These are phyloP conservation scores for Sphinx pinastri DNA, from an alignment of 2,888 invertebrate species.

Conservation along the genomic window DNA sequence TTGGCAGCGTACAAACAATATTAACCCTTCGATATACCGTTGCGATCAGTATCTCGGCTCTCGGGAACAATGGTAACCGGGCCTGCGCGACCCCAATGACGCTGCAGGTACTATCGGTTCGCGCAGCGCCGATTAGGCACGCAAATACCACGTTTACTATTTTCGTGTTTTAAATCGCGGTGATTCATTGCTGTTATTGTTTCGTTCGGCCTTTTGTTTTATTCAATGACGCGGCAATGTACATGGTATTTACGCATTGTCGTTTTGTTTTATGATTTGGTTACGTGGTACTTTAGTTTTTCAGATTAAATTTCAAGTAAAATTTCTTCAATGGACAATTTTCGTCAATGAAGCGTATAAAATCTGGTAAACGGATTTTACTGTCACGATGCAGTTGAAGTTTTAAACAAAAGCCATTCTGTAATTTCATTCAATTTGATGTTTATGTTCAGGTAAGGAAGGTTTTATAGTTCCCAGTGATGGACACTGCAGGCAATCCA, in stretches of 20 bases:
- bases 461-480: background rate
- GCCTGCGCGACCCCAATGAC: constrained; percentile 61
- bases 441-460: background rate
- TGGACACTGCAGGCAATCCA: background rate
- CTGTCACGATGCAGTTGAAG: background rate
- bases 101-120: constrained; percentile 52
- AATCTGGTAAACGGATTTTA: background rate
- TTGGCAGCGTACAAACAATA: constrained; percentile 15
- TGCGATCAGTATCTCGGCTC: constrained; percentile 61
- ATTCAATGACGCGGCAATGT: constrained; percentile 11
- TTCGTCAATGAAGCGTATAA: constrained; percentile 19
- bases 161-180: background rate
- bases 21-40: constrained; percentile 40
- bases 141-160: constrained; percentile 47
- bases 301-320: constrained; percentile 2
- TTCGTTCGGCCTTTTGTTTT: background rate
- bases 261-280: background rate
- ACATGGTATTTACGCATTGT: constrained; percentile 2
- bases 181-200: constrained; percentile 18
- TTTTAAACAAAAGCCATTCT: constrained; percentile 11
- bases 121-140: constrained; percentile 64
- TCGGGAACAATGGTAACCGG: constrained; percentile 67
- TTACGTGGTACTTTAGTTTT: background rate
- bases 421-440: constrained; percentile 16
- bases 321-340: constrained; percentile 14